Evolutionary conservation across 1,140 invertebrate genomes (phyloP), one percentile per base, ranked within the genome.

Genomic region (Lineus longissimus): DNA sequence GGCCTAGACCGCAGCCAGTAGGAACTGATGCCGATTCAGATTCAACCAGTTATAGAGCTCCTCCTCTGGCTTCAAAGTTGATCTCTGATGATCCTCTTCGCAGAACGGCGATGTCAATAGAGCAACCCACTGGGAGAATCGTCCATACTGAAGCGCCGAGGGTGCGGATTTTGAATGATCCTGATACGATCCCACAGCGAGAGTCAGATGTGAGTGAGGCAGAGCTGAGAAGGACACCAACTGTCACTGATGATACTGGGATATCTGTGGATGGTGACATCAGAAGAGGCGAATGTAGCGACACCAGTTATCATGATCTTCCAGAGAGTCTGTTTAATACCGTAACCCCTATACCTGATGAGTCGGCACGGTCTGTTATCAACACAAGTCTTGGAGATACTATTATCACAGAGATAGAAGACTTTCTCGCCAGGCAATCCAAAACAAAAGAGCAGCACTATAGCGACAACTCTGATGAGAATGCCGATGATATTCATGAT

Each of bases 331-430:
- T 36, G 33, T 15, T 36, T 15, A 15, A 15, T 7, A 4, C 47
- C 4, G n/a, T 7, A 6, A 27, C 25, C 47, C 9, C 19, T 51
- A 36, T 4, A 36, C 4, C 6, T 27, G 47, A 51, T 51, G 25
- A 4, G 4, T 51, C 47, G 25, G 47, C n/a, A 51, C 19, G 9
- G n/a, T 51, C 47, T 9, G n/a, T 27, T n/a, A 19, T 51, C 47
- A 51, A 51, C 47, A 27, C n/a, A 7, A 51, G 47, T 51, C 25
- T 51, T 4, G 47, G 47, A 9, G 47, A 51, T 51, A 51, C 47
- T n/a, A 51, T 51, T 27, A 23, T 19, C 25, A 19, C n/a, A n/a
- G 47, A 51, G 47, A 51, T 51, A 6, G 47, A 51, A 51, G 47
- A 51, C n/a, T 51, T 51, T 27, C 47, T 51, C 6, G 47, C 47